phyloP scores from a whole-genome alignment of 2,797 vertebrate genomes.

The Sebastes cheni region DNA sequence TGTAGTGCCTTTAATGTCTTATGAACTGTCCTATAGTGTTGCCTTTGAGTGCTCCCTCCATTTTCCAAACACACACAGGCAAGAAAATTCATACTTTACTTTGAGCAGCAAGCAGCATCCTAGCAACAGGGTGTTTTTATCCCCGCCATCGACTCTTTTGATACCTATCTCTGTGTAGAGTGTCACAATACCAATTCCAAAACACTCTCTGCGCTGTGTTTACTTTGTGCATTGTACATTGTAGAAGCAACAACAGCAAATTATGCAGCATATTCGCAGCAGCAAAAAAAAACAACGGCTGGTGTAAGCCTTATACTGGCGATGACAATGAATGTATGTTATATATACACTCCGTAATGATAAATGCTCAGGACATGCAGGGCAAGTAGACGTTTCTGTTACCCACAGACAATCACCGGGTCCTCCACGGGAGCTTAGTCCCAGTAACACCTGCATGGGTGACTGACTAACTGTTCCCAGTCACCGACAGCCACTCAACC shows the following conservation, averaged over 20 bases:
- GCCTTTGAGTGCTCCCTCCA: not conserved
- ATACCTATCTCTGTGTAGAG: not conserved
- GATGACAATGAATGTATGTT: not conserved
- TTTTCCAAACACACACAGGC: not conserved
- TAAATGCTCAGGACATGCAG: not conserved
- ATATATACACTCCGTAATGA: not conserved
- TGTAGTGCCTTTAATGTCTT: not conserved
- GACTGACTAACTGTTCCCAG: slow-evolving; percentile 39
- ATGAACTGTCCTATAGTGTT: not conserved
- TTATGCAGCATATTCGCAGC: not conserved
- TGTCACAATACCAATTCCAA: not conserved
- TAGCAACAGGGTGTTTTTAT: slow-evolving; percentile 7
- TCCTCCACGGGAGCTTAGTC: not conserved
- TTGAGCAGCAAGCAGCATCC: not conserved
- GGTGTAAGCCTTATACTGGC: not conserved
- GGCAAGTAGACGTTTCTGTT: not conserved
- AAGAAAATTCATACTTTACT: not conserved
- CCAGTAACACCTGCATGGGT: slow-evolving; percentile 46
- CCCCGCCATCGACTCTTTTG: not conserved
- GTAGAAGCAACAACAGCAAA: not conserved
- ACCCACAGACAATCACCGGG: not conserved
- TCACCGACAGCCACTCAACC: slow-evolving; percentile 41
- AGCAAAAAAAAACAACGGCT: not conserved
- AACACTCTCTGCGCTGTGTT: not conserved
- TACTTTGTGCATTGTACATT: not conserved